A percentile compares a stretch with the other conserved stretches of the same genome.
Conservation (phyloP, 2,113 vertebrate species). For the Antechinus flavipes region DNA sequence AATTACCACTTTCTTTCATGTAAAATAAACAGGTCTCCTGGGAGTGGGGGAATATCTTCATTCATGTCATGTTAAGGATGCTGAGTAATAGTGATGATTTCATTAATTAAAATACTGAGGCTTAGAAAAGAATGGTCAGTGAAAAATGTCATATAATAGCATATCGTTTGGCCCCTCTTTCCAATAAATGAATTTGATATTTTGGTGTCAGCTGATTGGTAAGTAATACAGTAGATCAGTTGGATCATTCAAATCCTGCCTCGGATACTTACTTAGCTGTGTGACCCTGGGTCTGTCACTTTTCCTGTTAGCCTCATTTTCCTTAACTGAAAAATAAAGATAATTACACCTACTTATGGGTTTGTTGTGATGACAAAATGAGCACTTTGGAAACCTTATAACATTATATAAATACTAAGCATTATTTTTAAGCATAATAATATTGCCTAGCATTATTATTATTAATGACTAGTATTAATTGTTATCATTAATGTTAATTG, state of each 20-base stretch:
- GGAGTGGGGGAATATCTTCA: background rate
- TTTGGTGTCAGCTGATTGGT: background rate
- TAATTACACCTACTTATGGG: background rate
- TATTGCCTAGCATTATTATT: no score
- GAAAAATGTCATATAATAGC: background rate
- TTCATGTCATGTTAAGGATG: rapidly evolving
- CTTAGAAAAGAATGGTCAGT: background rate
- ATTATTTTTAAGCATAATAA: background rate
- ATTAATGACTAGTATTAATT: background rate
- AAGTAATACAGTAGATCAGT: background rate
- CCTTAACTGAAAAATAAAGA: background rate
- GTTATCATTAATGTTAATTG: background rate
- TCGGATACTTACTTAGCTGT: background rate
- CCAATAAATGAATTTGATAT: background rate
- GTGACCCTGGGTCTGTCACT: background rate
- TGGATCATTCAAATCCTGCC: background rate
- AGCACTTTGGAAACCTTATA: background rate
- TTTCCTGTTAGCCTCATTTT: background rate
- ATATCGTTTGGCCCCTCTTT: background rate
- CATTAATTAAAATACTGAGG: background rate
- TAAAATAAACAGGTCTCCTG: background rate
- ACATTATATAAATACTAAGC: background rate
- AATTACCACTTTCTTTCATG: background rate
- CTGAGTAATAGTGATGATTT: background rate
- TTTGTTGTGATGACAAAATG: background rate